These are phyloP conservation scores for Erynnis tages DNA, from an alignment of 2,888 invertebrate species.

Conservation along the genomic window DNA sequence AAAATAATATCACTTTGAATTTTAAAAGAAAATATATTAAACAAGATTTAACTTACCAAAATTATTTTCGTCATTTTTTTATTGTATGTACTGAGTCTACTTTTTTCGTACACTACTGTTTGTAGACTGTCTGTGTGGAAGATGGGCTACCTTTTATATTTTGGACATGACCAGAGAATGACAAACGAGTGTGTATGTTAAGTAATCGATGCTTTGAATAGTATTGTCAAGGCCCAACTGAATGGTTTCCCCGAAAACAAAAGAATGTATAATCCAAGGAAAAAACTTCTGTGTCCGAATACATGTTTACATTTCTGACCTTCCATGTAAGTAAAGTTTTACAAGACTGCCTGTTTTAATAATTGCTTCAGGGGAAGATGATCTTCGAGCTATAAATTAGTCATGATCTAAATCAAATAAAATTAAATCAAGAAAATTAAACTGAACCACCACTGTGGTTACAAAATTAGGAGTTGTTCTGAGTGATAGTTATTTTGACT, in stretches of 20 bases:
- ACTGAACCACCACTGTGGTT: too few relatives aligned
- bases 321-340: too few relatives aligned
- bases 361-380: too few relatives aligned
- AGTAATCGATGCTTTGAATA: constrained; percentile 56
- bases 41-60: constrained; percentile 36
- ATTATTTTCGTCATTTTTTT: constrained; percentile 17
- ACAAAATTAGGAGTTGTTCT: too few relatives aligned
- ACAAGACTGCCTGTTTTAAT: too few relatives aligned
- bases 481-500: too few relatives aligned
- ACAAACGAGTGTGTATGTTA: constrained; percentile 48
- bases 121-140: constrained; percentile 19
- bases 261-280: constrained; percentile 67
- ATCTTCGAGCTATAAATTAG: too few relatives aligned
- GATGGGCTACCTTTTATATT: constrained; percentile 62
- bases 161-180: constrained; percentile 47
- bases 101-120: neutral
- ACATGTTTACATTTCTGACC: constrained; percentile 12
- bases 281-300: constrained; percentile 14
- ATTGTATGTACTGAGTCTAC: neutral
- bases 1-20: too few relatives aligned
- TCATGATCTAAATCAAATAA: too few relatives aligned
- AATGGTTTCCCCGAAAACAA: constrained; percentile 63
- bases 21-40: too few relatives aligned
- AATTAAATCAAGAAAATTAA: too few relatives aligned
- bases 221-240: constrained; percentile 57